Evolutionary conservation across 35 echinoderm and acorn worm species (phyloP), one percentile per base, ranked within the genome.

Genomic region (Apostichopus californicus): DNA sequence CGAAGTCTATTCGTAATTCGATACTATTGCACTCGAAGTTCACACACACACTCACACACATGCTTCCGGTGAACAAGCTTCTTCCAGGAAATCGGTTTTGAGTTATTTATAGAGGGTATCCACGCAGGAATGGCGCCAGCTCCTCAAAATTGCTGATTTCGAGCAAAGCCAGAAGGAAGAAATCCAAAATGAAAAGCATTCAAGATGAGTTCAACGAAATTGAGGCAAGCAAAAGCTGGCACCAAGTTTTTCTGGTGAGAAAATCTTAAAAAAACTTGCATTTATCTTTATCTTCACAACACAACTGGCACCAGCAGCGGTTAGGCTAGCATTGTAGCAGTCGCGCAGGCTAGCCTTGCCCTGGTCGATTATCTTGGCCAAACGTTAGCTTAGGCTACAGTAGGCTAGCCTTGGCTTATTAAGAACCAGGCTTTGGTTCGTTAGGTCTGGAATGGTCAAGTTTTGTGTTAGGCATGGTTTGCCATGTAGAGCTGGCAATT

Each of bases 41-140:
- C 9, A 81, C 78, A 46, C 34, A 46, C 34, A 46, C 34, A 46
- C 34, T 78, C 17, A 78, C 8, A 61, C 81, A 84, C 81, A 84
- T 84, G 81, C 81, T 84, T 84, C 81, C 81, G 81, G 81, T 88
- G 61, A 71, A 88, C 18, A n/a, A 88, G 22, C 63, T 55, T 88
- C 68, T 88, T 88, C 86, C 86, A 46, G 86, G 86, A 88, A 88
- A 88, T 88, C 86, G 61, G 63, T 60, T 66, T 46, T 88, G 86
- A 88, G 86, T 88, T 88, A 88, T 88, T 88, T 88, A 88, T 88
- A 88, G 86, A 46, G 86, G 86, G 86, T 88, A 88, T 88, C 86
- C 61, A 88, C 86, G 86, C 86, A 88, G 86, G 63, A 88, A 88
- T 88, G 86, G 86, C 86, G 86, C 59, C 86, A 46, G 86, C 86